These are phyloP conservation scores for Geococcyx californianus DNA, from an alignment of 2,113 vertebrate species.

Conservation along the genomic window DNA sequence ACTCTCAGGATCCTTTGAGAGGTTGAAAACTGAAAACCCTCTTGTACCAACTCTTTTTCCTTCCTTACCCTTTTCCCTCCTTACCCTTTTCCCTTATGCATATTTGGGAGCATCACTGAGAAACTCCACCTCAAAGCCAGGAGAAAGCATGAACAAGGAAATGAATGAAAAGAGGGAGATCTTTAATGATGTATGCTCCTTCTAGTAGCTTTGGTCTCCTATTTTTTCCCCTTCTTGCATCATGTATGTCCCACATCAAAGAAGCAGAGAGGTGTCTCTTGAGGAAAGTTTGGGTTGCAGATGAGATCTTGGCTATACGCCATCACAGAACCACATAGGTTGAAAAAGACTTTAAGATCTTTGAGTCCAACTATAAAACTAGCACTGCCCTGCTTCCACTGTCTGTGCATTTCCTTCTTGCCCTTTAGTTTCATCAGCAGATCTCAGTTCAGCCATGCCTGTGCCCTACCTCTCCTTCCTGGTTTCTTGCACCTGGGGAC, in stretches of 20 bases:
- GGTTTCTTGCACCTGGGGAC: no score
- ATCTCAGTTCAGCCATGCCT: no score
- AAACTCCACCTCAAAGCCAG: background rate
- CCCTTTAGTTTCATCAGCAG: no score
- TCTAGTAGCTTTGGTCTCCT: background rate
- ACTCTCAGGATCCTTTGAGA: background rate
- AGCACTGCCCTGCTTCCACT: no score
- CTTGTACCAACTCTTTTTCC: background rate
- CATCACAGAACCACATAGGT: no score
- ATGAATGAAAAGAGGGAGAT: background rate
- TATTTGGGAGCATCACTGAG: background rate
- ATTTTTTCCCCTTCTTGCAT: background rate
- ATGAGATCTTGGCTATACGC: background rate
- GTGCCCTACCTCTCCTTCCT: no score
- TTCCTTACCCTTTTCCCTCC: background rate
- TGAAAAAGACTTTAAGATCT: no score
- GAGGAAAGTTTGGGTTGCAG: background rate
- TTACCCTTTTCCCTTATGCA: background rate
- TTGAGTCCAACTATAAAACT: no score
- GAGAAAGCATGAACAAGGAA: background rate
- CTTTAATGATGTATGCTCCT: background rate
- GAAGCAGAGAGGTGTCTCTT: background rate
- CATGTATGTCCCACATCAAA: background rate
- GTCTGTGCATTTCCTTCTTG: no score
- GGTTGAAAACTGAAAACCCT: background rate